These are phyloP conservation scores for Neofelis nebulosa DNA, from an alignment of 2,113 vertebrate genomes.

Conservation along the genomic window DNA sequence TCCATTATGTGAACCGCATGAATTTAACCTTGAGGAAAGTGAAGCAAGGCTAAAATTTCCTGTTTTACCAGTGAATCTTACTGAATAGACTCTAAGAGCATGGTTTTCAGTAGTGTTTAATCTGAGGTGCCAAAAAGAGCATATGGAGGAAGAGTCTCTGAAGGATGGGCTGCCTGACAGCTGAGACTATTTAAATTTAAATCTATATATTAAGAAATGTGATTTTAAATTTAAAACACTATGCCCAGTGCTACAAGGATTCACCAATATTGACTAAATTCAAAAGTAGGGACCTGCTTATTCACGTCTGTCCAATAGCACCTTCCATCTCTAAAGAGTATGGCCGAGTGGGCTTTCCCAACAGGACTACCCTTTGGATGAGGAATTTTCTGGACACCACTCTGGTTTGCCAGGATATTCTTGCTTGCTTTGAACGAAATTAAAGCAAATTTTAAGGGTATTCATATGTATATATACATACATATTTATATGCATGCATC, in stretches of 20 bases:
- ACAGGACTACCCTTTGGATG: not conserved
- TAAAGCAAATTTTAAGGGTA: not conserved
- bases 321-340: not conserved
- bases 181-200: not conserved
- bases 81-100: not conserved
- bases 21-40: not conserved
- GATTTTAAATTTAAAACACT: not conserved
- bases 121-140: not conserved
- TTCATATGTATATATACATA: not conserved
- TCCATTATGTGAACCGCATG: not conserved
- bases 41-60: not conserved
- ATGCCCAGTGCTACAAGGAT: not conserved
- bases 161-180: not conserved
- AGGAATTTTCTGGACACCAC: not conserved
- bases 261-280: not conserved
- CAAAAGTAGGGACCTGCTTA: not conserved
- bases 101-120: not conserved
- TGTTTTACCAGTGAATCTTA: not conserved
- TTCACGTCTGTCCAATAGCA: not conserved
- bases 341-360: not conserved
- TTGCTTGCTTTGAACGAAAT: not conserved
- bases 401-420: not conserved
- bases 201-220: not conserved
- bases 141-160: not conserved
- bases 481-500: not conserved